Evolutionary conservation across 2,888 invertebrate genomes (phyloP).

Genomic region (Calameuta pallipes): DNA sequence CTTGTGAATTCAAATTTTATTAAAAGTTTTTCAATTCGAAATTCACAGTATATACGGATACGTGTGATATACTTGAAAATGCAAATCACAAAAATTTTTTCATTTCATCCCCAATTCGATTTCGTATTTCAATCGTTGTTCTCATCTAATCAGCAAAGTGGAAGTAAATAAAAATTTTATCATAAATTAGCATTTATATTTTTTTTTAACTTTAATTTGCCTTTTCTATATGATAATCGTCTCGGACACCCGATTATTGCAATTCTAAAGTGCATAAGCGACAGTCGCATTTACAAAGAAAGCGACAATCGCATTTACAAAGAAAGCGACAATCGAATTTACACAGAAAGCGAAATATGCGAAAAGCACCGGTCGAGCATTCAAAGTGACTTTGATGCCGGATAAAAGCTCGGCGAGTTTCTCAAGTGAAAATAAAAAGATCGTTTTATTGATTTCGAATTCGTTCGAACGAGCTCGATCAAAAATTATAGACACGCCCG

Average conservation of each 20-base stretch:
- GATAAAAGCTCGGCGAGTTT: neutral
- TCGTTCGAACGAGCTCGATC: neutral
- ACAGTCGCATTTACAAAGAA: neutral
- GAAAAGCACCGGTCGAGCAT: neutral
- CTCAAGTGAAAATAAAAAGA: neutral
- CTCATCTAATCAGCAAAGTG: neutral
- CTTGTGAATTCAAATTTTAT: too few species aligned
- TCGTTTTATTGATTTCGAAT: neutral
- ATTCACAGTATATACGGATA: too few species aligned
- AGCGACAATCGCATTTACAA: neutral
- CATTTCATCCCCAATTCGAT: too few species aligned
- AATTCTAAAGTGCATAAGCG: neutral
- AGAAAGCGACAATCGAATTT: neutral
- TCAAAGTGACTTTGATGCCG: neutral
- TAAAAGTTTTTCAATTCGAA: too few species aligned
- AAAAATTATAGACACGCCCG: neutral
- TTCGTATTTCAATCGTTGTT: too few species aligned
- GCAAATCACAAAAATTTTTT: too few species aligned
- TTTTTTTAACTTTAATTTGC: neutral
- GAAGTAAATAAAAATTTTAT: neutral
- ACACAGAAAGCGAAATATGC: neutral
- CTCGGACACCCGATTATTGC: neutral
- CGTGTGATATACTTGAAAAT: too few species aligned
- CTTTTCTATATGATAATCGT: neutral
- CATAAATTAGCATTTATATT: neutral